Evolutionary conservation across 2,797 vertebrate species (phyloP).

Genomic region (Silurus lanzhouensis): DNA sequence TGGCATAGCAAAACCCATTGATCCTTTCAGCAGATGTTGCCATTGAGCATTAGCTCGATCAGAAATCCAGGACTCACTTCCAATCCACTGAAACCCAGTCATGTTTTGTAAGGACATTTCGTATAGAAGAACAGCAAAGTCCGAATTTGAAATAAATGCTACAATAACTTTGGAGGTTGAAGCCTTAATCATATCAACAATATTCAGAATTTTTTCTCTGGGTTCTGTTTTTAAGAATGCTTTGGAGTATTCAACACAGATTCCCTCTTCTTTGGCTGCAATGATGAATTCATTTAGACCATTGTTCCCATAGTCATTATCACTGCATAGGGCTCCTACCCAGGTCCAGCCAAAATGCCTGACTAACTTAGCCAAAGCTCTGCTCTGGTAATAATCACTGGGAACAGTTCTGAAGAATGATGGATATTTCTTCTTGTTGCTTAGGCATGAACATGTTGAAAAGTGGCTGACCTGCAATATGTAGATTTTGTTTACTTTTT

Average conservation of each 20-base stretch:
- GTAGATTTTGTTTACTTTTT: neutral
- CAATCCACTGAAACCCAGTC: conserved; percentile 70
- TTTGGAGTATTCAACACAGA: conserved; percentile 70
- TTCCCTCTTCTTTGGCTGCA: conserved; percentile 62
- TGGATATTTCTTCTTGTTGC: conserved; percentile 67
- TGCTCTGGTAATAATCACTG: conserved; percentile 70
- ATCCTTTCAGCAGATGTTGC: conserved; percentile 58
- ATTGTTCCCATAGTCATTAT: conserved; percentile 74
- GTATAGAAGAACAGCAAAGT: conserved; percentile 59
- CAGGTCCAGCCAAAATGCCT: conserved; percentile 75
- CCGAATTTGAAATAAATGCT: conserved; percentile 62
- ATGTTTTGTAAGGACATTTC: conserved; percentile 62
- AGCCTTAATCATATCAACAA: conserved; percentile 47
- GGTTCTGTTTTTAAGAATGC: conserved; percentile 63
- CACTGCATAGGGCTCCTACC: conserved; percentile 71
- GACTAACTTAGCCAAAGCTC: conserved; percentile 62
- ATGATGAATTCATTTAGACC: conserved; percentile 67
- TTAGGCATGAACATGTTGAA: conserved; percentile 73
- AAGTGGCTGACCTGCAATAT: conserved; percentile 61
- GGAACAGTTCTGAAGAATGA: conserved; percentile 75
- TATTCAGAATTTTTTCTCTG: conserved; percentile 45
- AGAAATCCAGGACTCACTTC: conserved; percentile 72
- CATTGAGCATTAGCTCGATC: conserved; percentile 61
- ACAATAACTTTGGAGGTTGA: conserved; percentile 64
- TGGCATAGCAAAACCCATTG: conserved; percentile 68